phyloP scores from a whole-genome alignment of 2,888 invertebrate species.

The Ptilodon capucinus region DNA sequence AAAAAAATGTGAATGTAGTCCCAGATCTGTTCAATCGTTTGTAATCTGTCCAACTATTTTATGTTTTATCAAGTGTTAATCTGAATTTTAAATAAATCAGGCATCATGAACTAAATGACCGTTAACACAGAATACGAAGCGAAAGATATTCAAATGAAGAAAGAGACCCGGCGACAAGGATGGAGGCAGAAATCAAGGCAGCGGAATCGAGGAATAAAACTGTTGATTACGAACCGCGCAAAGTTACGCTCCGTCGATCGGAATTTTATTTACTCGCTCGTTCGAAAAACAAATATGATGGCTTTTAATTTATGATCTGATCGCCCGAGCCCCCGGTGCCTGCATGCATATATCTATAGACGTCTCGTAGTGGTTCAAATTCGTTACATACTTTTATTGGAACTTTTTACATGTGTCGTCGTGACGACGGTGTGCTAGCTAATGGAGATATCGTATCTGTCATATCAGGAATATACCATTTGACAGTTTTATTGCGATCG shows the following conservation, averaged over 20 bases:
- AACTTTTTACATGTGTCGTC: constrained; percentile 61
- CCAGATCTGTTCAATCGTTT: too few species aligned
- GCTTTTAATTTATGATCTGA: constrained; percentile 75
- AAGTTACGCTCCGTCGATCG: constrained; percentile 72
- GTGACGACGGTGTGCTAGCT: constrained; percentile 65
- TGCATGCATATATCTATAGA: too few species aligned
- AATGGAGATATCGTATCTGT: constrained; percentile 77
- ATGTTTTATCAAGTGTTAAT: neutral
- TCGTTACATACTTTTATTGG: constrained; percentile 55
- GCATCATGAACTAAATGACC: constrained; percentile 62
- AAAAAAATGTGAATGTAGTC: neutral
- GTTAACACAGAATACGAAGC: constrained; percentile 52
- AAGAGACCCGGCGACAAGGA: constrained; percentile 51
- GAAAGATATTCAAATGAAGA: constrained; percentile 67
- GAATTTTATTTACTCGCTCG: constrained; percentile 74
- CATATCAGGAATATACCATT: constrained; percentile 68
- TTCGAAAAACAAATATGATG: constrained; percentile 76
- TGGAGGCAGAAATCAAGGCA: constrained; percentile 65
- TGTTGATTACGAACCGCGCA: constrained; percentile 73
- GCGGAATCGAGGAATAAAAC: constrained; percentile 72
- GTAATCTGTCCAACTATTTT: neutral
- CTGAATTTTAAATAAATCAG: constrained; percentile 22
- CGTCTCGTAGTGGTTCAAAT: constrained; percentile 41
- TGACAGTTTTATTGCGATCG: constrained; percentile 76
- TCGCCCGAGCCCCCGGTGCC: constrained; percentile 48